Conservation (phyloP, 2,888 invertebrate genomes). For the Scrobipalpa atriplicella region DNA sequence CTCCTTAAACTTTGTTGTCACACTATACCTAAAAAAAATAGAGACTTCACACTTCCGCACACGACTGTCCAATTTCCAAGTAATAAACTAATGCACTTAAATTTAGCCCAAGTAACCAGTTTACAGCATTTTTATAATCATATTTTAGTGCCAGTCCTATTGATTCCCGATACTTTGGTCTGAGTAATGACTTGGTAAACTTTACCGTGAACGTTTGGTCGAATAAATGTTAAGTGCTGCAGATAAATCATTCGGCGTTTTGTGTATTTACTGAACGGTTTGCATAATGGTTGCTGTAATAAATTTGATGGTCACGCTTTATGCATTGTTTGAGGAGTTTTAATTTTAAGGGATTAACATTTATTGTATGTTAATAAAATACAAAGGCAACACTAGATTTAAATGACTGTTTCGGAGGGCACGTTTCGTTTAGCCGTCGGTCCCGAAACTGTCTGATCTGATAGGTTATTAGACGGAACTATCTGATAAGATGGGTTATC, state of each 20-base stretch:
- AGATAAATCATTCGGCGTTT: constrained; percentile 26
- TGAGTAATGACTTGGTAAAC: constrained; percentile 63
- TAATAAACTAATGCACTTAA: constrained; percentile 79
- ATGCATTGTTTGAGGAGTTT: not conserved
- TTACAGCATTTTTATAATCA: constrained; percentile 76
- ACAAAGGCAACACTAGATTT: too few species aligned
- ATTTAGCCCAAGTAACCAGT: constrained; percentile 61
- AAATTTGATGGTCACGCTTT: constrained; percentile 1
- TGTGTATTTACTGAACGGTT: constrained; percentile 13
- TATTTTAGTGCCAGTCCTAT: constrained; percentile 60
- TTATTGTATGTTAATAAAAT: too few species aligned
- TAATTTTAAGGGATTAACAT: too few species aligned
- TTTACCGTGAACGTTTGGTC: constrained; percentile 39
- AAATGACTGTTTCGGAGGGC: too few species aligned
- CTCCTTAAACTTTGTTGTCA: too few species aligned
- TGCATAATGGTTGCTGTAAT: not conserved
- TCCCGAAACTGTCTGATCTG: too few species aligned
- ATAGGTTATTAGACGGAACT: too few species aligned
- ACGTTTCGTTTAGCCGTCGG: too few species aligned
- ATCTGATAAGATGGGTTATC: too few species aligned
- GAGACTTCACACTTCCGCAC: not conserved
- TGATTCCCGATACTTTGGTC: constrained; percentile 49
- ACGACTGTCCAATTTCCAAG: constrained; percentile 51
- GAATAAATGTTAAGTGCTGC: constrained; percentile 39
- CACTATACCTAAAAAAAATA: not conserved